Conservation (phyloP, 2,113 vertebrate genomes). For the Tamias sibiricus region DNA sequence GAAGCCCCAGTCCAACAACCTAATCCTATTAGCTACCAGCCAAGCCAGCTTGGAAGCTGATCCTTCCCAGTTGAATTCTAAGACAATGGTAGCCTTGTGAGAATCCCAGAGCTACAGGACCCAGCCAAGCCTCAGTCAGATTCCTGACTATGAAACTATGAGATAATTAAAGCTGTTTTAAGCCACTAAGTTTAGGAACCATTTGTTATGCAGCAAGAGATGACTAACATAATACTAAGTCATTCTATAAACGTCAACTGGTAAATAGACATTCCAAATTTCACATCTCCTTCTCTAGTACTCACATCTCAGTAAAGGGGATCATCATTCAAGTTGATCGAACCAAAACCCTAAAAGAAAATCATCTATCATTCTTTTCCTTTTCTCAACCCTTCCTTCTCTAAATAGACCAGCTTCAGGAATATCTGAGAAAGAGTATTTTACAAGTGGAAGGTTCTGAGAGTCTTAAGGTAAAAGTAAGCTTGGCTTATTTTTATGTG, state of each 20-base stretch:
- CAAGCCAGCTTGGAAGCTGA: background rate
- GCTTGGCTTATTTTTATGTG: background rate
- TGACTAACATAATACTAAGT: background rate
- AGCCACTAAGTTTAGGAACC: background rate
- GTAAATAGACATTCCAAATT: background rate
- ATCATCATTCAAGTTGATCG: background rate
- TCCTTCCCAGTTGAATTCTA: background rate
- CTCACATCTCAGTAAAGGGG: background rate
- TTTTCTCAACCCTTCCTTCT: background rate
- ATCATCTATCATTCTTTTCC: background rate
- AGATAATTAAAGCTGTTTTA: background rate
- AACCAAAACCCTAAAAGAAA: background rate
- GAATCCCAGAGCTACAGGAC: background rate
- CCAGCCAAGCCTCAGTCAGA: background rate
- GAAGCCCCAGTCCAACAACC: background rate
- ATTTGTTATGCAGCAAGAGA: background rate
- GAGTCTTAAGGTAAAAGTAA: background rate
- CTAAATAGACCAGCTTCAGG: background rate
- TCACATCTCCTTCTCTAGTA: background rate
- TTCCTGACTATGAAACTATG: background rate
- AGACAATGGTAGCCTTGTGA: background rate
- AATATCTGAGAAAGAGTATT: background rate
- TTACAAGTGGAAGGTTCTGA: conserved; percentile 5
- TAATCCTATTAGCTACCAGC: background rate
- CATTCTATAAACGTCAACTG: background rate